Evolutionary conservation across 2,888 invertebrate genomes (phyloP).

Genomic region (Thereva nobilitata): DNA sequence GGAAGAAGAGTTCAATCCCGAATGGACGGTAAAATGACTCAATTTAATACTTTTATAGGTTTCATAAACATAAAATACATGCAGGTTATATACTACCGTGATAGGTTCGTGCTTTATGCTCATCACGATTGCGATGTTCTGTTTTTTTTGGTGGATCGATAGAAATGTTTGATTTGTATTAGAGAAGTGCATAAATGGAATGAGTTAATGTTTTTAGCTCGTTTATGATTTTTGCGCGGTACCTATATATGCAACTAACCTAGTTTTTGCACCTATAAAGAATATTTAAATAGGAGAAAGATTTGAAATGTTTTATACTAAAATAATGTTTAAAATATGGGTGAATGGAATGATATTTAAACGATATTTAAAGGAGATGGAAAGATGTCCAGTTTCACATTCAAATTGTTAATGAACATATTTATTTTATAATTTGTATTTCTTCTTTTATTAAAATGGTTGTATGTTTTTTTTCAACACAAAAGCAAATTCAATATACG

Average conservation of each 20-base stretch:
- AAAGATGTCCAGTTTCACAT: too few species aligned
- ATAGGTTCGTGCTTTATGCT: slow-evolving; percentile 33
- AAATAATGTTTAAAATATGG: too few species aligned
- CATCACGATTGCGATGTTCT: slow-evolving; percentile 29
- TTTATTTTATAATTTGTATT: too few species aligned
- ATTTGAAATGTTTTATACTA: neutral
- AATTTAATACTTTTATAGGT: slow-evolving; percentile 23
- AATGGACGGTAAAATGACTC: slow-evolving; percentile 26
- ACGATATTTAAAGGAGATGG: too few species aligned
- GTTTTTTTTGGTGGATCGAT: neutral
- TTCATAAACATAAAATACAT: slow-evolving; percentile 21
- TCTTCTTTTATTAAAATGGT: too few species aligned
- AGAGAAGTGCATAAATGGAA: slow-evolving; percentile 13
- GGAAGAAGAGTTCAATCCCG: neutral
- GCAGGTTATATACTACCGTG: slow-evolving; percentile 21
- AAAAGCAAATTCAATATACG: too few species aligned
- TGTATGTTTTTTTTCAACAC: too few species aligned
- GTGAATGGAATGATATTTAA: too few species aligned
- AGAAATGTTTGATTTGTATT: slow-evolving; percentile 16
- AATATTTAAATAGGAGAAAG: slow-evolving; percentile 35
- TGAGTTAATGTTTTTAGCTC: slow-evolving; percentile 8
- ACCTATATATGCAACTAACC: slow-evolving; percentile 9
- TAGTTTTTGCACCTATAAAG: slow-evolving; percentile 31
- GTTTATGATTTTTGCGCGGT: slow-evolving; percentile 8
- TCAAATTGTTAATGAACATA: too few species aligned